Evolutionary conservation across 1,140 invertebrate genomes (phyloP), one percentile per base, ranked within the genome.

Genomic region (Fragariocoptes setiger): DNA sequence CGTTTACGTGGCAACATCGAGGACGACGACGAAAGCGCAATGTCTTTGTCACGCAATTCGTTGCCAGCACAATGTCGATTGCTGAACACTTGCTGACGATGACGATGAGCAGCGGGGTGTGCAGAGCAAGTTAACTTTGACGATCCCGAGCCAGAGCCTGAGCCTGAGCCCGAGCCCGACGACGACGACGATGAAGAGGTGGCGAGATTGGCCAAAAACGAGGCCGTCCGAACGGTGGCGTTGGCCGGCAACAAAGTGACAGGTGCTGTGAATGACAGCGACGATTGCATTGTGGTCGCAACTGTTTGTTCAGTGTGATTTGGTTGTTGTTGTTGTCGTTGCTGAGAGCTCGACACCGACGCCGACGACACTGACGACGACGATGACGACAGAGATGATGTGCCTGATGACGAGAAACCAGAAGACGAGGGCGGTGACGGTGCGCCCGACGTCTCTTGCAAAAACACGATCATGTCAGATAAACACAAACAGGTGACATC

Each of bases 211-310:
- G 31, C 31, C 12, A 35, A 35, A 16, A 35, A 13, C n/a, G 19
- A 45, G 1, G 17, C 42, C 15, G 22, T 14, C 4, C 38, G 45
- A 14, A 46, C 43, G 22, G 39, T 39, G 35, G 41, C 42, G 15
- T 46, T 42, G 45, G 42, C 45, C 2, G 43, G 44, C 17, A 41
- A 44, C 13, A 44, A 44, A 12, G 43, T 40, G n/a, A 5, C 12
- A 3, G 20, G 45, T 15, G 19, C n/a, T n/a, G 12, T 17, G 36
- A 15, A 37, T 40, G 5, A 40, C 39, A 8, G 18, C 39, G 18
- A 40, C 39, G 14, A 40, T 35, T 35, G 17, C 36, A 5, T 17
- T 35, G 17, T 5, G 18, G 5, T n/a, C 4, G 15, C 13, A 13
- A n/a, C 31, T 35, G 31, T 35, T n/a, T n/a, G 31, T n/a, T n/a